These are phyloP conservation scores for Leptosomus discolor DNA, from an alignment of 2,113 vertebrate species.

Conservation along the genomic window DNA sequence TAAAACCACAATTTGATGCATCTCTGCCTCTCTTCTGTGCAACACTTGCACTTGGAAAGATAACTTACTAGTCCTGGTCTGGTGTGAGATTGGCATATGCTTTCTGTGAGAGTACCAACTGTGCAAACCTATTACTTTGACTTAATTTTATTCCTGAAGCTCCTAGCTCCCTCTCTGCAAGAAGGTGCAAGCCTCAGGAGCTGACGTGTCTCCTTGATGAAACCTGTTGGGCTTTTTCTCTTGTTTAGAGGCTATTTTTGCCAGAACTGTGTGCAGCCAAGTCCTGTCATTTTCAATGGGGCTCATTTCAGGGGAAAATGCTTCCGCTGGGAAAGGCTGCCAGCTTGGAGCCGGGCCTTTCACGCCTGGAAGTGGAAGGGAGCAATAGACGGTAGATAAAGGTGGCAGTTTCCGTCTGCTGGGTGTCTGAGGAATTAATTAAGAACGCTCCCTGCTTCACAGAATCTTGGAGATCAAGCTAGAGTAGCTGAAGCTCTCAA, in stretches of 20 bases:
- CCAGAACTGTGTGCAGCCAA: neutral
- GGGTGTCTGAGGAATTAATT: conserved; percentile 54
- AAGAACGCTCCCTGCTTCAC: neutral
- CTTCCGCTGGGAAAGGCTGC: neutral
- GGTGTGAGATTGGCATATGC: neutral
- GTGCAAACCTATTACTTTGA: neutral
- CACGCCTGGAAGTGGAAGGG: neutral
- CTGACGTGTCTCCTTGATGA: neutral
- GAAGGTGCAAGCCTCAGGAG: neutral
- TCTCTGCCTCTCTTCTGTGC: neutral
- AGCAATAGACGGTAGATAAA: neutral
- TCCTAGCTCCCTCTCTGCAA: neutral
- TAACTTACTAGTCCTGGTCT: neutral
- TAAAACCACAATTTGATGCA: neutral
- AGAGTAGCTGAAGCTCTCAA: neutral
- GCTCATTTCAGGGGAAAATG: neutral
- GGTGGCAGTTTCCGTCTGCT: conserved; percentile 30
- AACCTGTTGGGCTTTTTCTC: neutral
- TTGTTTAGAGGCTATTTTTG: neutral
- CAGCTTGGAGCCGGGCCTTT: neutral
- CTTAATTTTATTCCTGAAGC: neutral
- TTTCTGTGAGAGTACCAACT: neutral
- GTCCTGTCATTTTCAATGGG: neutral
- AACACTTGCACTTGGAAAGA: neutral
- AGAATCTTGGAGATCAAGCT: neutral